These are phyloP conservation scores for Aphelinus atriplicis DNA, from an alignment of 1,140 invertebrate genomes.

Conservation along the genomic window DNA sequence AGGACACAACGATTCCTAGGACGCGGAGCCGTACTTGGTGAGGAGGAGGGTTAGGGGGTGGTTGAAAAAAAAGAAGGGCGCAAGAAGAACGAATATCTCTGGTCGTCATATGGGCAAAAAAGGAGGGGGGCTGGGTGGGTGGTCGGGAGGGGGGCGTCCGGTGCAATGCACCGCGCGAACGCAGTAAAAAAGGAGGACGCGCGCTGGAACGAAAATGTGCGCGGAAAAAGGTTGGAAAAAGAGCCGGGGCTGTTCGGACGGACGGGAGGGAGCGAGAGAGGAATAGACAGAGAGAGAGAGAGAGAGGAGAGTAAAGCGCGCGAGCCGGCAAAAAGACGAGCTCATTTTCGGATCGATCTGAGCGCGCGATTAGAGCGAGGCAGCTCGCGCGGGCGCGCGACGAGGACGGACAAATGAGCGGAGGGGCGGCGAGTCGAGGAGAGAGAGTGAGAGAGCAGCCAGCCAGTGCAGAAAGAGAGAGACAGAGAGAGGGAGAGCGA, in stretches of 20 bases:
- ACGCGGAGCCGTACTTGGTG: no score
- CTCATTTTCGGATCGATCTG: constrained; percentile 47
- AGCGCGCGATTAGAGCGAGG: constrained; percentile 34
- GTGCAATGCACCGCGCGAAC: constrained; percentile 20
- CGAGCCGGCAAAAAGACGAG: constrained; percentile 42
- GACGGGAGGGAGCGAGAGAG: constrained; percentile 2
- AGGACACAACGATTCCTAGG: background rate
- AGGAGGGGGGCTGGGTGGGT: no score
- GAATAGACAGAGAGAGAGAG: constrained; percentile 14
- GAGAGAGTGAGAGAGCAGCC: constrained; percentile 11
- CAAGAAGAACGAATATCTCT: no score
- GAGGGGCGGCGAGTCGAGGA: constrained; percentile 25
- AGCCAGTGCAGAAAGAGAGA: constrained; percentile 21
- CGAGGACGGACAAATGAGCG: constrained; percentile 13
- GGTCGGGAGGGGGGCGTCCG: background rate
- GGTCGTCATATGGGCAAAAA: no score
- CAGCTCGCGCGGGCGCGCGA: no score
- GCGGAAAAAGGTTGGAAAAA: constrained; percentile 18
- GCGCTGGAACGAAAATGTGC: background rate
- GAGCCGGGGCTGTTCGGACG: background rate
- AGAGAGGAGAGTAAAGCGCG: constrained; percentile 25
- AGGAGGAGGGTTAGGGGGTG: no score
- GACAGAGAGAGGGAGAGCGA: constrained; percentile 13
- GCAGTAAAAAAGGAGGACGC: constrained; percentile 24
- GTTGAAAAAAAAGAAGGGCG: no score